These are phyloP conservation scores for Xenus cinereus DNA, from an alignment of 2,113 vertebrate genomes.

Conservation along the genomic window DNA sequence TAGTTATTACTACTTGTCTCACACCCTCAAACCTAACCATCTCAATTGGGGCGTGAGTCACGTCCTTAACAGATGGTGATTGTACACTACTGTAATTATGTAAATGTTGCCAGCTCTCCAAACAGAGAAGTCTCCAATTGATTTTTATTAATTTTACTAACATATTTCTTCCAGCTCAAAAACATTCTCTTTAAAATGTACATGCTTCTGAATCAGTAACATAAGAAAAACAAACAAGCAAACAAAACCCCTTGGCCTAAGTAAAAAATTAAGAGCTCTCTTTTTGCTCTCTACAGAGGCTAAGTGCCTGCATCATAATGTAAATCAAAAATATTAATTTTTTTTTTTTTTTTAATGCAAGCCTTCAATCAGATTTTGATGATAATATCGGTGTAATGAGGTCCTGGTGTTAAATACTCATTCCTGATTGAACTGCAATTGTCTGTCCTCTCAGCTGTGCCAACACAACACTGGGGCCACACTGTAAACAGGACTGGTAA, in stretches of 20 bases:
- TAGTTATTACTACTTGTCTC: not conserved
- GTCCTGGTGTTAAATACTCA: not conserved
- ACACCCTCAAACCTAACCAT: not conserved
- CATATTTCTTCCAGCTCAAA: not conserved
- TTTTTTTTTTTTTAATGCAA: not conserved
- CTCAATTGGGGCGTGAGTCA: not conserved
- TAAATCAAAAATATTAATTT: not conserved
- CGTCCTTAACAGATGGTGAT: not conserved
- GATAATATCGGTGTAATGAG: not conserved
- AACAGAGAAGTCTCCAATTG: not conserved
- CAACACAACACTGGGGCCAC: not conserved
- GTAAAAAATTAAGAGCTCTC: not conserved
- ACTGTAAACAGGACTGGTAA: not conserved
- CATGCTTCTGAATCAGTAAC: not conserved
- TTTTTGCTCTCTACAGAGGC: not conserved
- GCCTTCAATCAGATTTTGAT: not conserved
- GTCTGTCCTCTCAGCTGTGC: not conserved
- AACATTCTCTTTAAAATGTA: not conserved
- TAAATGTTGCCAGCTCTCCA: not conserved
- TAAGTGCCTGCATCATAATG: not conserved
- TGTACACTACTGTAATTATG: not conserved
- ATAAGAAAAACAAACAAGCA: not conserved
- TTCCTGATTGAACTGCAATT: not conserved
- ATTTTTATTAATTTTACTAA: not conserved
- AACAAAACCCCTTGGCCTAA: rapidly evolving